Base-by-base conservation (phyloP, 2,797 vertebrate genomes). In the Pipistrellus nathusii region DNA sequence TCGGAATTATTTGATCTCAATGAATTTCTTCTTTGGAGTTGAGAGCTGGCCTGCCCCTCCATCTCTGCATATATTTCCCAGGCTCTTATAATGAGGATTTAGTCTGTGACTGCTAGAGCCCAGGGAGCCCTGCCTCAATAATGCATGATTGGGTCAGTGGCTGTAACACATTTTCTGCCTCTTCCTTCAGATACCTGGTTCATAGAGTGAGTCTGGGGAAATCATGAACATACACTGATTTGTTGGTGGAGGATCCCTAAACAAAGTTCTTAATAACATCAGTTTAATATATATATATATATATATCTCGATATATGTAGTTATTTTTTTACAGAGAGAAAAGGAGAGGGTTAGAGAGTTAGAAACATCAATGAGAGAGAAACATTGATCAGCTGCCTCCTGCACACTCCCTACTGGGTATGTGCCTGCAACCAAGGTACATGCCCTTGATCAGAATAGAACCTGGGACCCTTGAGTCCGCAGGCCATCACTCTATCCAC, bases 211-310 rank as follows among this genome's bases (percentile, higher is more conserved):
- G 73, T 76, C 27, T 71, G 73, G 93, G 68, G 64, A 95, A 88
- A 78, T 92, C 35, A 87, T 93, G 95, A 97, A 93, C 62, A 93
- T 92, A 88, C 90, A 89, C 95, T 97, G 35, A 85, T 94, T 97
- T 80, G 66, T 57, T 94, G 94, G 13, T 51, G 94, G 85, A 95
- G 94, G 85, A 95, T 96, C 91, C 51, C 73, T 97, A 93, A 95
- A 66, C 14, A 76, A 0, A 64, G 41, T 72, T 85, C 10, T 78
- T 82, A 73, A 46, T 69, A 53, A 76, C 78, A 57, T 73, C 27
- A 68, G 38, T 85, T 23, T 35, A 3, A 55, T 4, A 23, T 9
- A 55, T 55, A 55, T 55, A 23, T 55, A 9, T 44, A 17, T 44
- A 11, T 44, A 41, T 41, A 41, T 23, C 23, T 23, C n/a, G n/a